These are phyloP conservation scores for Pipra filicauda DNA, from an alignment of 2,113 vertebrate species.

Conservation along the genomic window DNA sequence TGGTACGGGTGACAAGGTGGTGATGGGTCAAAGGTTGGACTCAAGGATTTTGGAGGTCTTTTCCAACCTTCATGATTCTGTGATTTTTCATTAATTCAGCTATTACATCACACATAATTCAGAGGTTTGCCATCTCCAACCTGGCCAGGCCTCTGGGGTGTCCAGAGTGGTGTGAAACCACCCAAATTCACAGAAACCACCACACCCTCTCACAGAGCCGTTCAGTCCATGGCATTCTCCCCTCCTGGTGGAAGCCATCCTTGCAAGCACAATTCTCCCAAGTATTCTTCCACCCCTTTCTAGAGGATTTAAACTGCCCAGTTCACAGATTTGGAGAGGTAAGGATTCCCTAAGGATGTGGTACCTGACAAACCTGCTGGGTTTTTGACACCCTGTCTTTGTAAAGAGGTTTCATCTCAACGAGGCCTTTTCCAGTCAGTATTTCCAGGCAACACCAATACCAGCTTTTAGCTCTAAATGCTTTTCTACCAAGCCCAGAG, in stretches of 20 bases:
- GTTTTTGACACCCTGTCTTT: not conserved
- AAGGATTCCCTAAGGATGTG: not conserved
- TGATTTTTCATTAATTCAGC: not conserved
- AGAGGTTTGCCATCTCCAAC: not conserved
- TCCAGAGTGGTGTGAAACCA: not conserved
- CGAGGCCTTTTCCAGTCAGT: not conserved
- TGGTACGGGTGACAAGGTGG: not conserved
- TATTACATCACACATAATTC: not conserved
- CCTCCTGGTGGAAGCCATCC: not conserved
- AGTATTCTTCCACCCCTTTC: not conserved
- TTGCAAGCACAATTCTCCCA: not conserved
- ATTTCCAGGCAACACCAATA: not conserved
- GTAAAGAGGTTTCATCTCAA: not conserved
- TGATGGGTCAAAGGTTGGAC: not conserved
- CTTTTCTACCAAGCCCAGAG: not conserved
- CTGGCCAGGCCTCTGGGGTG: not conserved
- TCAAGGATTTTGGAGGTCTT: not conserved
- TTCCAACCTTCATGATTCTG: not conserved
- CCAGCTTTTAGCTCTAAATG: not conserved
- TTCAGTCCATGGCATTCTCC: not conserved
- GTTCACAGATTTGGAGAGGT: not conserved
- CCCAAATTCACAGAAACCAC: not conserved
- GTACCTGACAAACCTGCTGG: not conserved
- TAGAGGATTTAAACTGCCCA: not conserved
- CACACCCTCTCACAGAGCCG: fast-evolving